Base-by-base conservation (phyloP, 2,113 vertebrate genomes). In the Marmota monax region DNA sequence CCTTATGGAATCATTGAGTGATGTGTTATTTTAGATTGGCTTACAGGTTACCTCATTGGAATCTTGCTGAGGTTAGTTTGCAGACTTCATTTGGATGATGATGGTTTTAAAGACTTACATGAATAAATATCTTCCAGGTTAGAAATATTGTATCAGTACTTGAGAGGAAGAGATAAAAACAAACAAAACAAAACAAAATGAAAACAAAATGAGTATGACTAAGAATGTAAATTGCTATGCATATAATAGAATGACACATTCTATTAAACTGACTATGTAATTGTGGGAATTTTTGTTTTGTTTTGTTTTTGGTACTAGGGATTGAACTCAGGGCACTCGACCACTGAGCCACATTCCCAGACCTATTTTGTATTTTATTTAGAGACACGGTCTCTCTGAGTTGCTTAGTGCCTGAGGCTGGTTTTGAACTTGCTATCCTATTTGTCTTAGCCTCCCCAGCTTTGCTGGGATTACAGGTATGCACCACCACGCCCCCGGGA, bases 1-100 rank as follows among this genome's bases (percentile, higher is more conserved):
- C 45, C 32, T 69, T 65, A 51, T 85, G 76, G 42, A 70, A 34
- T 84, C 53, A 42, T 88, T 89, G 73, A 76, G 18, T 61, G 88
- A 85, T 48, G 2, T 77, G 27, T 61, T 93, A 23, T 48, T 80
- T 87, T 91, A 92, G 37, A 82, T 85, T 89, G 73, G 20, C 65
- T 85, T 88, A 13, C 23, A 58, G n/a, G 4, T 88, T 93, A 73
- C 45, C 27, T 45, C 25, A 82, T 10, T 92, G n/a, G 83, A 76
- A 76, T 93, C 8, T 16, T 82, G 67, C 42, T 96, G 27, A 77
- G 34, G 61, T 97, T 84, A n/a, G 56, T 79, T 77, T 85, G 84
- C 74, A 80, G 48, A 61, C 69, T 63, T 8, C 23, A 3, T 63
- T 63, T 63, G 61, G 61, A 63, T 23, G 22, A 63, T 63, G 61